These are phyloP conservation scores for Cynodonichthys magdalenae DNA, from an alignment of 2,797 vertebrate species.

Conservation along the genomic window DNA sequence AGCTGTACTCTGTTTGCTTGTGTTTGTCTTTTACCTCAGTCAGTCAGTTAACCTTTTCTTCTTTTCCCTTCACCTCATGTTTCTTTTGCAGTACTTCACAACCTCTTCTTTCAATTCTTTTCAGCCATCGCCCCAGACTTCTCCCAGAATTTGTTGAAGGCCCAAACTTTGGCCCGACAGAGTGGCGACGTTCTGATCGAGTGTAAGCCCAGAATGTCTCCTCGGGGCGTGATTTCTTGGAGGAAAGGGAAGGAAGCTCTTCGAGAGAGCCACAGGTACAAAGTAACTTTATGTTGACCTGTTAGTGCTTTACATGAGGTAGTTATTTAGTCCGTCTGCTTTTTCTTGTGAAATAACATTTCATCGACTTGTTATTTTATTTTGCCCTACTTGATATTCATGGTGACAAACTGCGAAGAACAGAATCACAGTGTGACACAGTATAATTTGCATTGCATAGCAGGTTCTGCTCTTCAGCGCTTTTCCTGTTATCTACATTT, in stretches of 20 bases:
- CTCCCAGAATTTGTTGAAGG: slow-evolving; percentile 89
- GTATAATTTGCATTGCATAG: slow-evolving; percentile 62
- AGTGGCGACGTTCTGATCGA: slow-evolving; percentile 92
- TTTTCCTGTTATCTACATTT: slow-evolving; percentile 42
- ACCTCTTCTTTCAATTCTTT: slow-evolving; percentile 23
- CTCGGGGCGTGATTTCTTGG: slow-evolving; percentile 92
- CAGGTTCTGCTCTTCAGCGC: slow-evolving; percentile 38
- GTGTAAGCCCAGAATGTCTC: slow-evolving; percentile 94
- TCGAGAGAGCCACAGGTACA: slow-evolving; percentile 91
- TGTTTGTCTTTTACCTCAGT: slow-evolving; percentile 13
- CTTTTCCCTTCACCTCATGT: slow-evolving; percentile 2
- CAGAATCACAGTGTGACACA: slow-evolving; percentile 53
- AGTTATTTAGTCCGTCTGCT: slow-evolving; percentile 38
- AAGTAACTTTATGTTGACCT: slow-evolving; percentile 28
- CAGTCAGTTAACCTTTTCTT: slow-evolving; percentile 27
- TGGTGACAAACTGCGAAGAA: slow-evolving; percentile 58
- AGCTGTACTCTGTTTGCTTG: slow-evolving; percentile 13
- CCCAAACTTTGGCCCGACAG: slow-evolving; percentile 90
- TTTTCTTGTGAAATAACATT: slow-evolving; percentile 34
- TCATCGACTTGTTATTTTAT: slow-evolving; percentile 52
- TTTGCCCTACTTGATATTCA: slow-evolving; percentile 60
- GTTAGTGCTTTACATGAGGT: slow-evolving; percentile 3
- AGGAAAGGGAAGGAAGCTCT: slow-evolving; percentile 91
- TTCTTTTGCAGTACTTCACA: slow-evolving; percentile 17
- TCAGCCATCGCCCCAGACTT: slow-evolving; percentile 93